Conservation (phyloP, 1,140 invertebrate species). For the Aethina tumida region DNA sequence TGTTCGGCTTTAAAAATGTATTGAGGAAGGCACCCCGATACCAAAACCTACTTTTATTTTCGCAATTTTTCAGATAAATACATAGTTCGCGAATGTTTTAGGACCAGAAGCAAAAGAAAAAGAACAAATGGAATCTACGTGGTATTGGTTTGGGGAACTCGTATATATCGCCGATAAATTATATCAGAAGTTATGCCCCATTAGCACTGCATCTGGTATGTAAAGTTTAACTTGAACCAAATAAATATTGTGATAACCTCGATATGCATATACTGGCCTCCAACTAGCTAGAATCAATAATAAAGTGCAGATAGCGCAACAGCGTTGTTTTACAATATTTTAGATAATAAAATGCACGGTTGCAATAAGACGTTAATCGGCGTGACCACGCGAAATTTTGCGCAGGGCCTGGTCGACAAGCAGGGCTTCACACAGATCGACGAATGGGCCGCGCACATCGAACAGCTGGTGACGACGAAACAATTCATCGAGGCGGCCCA, state of each 20-base stretch:
- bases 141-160: conserved; percentile 64
- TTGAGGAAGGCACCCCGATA: too few species aligned
- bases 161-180: conserved; percentile 65
- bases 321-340: too few species aligned
- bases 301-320: too few species aligned
- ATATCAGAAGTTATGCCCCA: conserved; percentile 53
- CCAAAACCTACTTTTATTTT: too few species aligned
- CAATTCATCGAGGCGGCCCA: conserved; percentile 40
- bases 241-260: neutral
- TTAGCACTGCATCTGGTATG: conserved; percentile 52
- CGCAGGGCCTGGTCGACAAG: conserved; percentile 38
- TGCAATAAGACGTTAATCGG: too few species aligned
- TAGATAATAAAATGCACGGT: conserved; percentile 13
- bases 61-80: too few species aligned
- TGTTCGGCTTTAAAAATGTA: too few species aligned
- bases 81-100: neutral
- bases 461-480: conserved; percentile 25
- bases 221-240: conserved; percentile 1
- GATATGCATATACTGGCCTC: neutral
- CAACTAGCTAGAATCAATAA: neutral
- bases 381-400: too few species aligned
- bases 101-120: conserved; percentile 7
- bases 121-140: conserved; percentile 41
- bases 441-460: conserved; percentile 25
- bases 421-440: conserved; percentile 29